Conservation (phyloP, 2,888 invertebrate genomes). For the Platycnemis pennipes region DNA sequence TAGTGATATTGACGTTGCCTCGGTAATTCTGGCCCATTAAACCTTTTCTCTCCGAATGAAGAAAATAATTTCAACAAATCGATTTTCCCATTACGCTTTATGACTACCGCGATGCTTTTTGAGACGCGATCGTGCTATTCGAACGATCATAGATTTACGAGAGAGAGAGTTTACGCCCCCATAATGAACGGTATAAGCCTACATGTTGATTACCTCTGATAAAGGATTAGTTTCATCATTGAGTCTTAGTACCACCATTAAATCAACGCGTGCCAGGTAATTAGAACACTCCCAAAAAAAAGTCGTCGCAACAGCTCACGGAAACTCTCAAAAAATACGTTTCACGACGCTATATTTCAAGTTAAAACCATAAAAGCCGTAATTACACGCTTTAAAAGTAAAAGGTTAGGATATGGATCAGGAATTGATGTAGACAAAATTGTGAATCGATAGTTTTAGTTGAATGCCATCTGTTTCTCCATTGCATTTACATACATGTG, state of each 20-base stretch:
- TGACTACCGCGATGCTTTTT: neutral
- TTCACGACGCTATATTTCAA: too few relatives aligned
- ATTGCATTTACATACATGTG: too few relatives aligned
- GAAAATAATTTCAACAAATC: constrained; percentile 19
- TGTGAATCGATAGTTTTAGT: too few relatives aligned
- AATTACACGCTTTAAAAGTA: too few relatives aligned
- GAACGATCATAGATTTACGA: constrained; percentile 7
- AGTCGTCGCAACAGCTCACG: too few relatives aligned
- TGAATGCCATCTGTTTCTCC: too few relatives aligned
- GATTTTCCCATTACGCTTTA: neutral
- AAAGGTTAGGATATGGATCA: too few relatives aligned
- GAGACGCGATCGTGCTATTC: neutral
- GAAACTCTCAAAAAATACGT: too few relatives aligned
- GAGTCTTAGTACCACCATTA: neutral
- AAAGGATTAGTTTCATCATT: neutral
- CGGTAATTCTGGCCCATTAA: constrained; percentile 13
- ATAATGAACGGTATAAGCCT: neutral
- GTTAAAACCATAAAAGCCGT: too few relatives aligned
- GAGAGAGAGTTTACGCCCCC: neutral
- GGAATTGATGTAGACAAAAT: too few relatives aligned
- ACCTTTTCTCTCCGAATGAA: neutral
- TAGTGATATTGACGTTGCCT: neutral
- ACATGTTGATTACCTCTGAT: constrained; percentile 10
- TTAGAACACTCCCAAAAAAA: neutral
- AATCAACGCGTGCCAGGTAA: neutral